Evolutionary conservation across 2,113 vertebrate species (phyloP), one percentile per base, ranked within the genome.

Genomic region (Oncorhynchus masou): DNA sequence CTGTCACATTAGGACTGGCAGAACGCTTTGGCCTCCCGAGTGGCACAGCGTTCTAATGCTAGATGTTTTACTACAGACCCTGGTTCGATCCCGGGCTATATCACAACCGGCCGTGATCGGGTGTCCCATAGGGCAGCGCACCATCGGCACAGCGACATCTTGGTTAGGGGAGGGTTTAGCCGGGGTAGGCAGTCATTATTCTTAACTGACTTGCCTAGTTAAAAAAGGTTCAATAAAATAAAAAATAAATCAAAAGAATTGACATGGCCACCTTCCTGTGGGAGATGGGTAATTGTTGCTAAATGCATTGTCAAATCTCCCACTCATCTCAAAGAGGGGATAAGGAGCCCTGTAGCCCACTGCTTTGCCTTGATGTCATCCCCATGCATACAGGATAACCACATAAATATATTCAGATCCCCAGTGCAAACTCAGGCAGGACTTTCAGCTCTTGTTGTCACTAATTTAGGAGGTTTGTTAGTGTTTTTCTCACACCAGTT

Each of bases 221-320:
- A 8, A 34, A 34, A 34, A 34, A 34, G 34, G 34, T 34, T 34
- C 34, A 34, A 34, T 34, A 34, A 34, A 34, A 7, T 34, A 7
- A 7, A 2, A 8, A 34, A 34, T 34, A 8, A 34, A 34, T 34
- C 1, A 0, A 34, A 34, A 34, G 0, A 7, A 34, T 34, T 60
- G 48, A 67, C 25, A 29, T 31, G 31, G 16, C 67, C 67, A 2
- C 71, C 74, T 69, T 90, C 77, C 79, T 81, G 62, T 69, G 59
- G 72, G 73, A 78, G 73, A 64, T 67, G 70, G 27, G 57, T 48
- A 29, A 70, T 66, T 71, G 5, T 67, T 48, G 68, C 74, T 73
- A 74, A 78, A 76, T 65, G 68, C 15, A 59, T 74, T 81, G 85
- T 86, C 80, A 79, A 62, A 85, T 81, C 83, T 81, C 69, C 78